A percentile compares a stretch with the other conserved stretches of the same genome.
phyloP scores from a whole-genome alignment of 2,888 invertebrate species.

The Argyra leucocephala region DNA sequence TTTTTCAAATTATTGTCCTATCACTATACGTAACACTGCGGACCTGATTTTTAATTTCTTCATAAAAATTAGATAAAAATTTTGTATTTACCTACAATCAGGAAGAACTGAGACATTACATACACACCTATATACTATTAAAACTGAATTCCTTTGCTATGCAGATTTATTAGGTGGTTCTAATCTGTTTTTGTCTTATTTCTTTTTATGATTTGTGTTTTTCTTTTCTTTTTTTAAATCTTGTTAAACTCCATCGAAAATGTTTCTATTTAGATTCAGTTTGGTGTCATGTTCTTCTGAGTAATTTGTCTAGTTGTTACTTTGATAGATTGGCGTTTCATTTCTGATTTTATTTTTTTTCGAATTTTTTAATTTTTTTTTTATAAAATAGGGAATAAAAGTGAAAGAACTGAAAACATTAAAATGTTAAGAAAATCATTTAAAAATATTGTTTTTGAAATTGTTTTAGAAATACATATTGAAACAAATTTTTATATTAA shows the following conservation, averaged over 20 bases:
- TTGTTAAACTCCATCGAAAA: neutral
- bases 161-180: too few relatives aligned
- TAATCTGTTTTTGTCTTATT: neutral
- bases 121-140: too few relatives aligned
- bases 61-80: too few relatives aligned
- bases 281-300: constrained; percentile 40
- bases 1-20: too few relatives aligned
- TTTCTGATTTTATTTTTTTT: neutral
- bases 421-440: neutral
- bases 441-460: neutral
- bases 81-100: too few relatives aligned
- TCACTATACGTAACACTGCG: too few relatives aligned
- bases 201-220: neutral
- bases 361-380: too few relatives aligned
- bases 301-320: constrained; percentile 37
- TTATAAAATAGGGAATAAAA: neutral
- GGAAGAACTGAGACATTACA: too few relatives aligned
- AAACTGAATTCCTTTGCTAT: too few relatives aligned
- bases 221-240: neutral
- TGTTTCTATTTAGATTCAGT: constrained; percentile 10
- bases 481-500: neutral
- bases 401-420: neutral
- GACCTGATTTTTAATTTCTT: too few relatives aligned
- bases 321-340: constrained; percentile 15
- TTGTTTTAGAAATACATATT: neutral